phyloP scores from a whole-genome alignment of 1,140 invertebrate species.

The Ips typographus region DNA sequence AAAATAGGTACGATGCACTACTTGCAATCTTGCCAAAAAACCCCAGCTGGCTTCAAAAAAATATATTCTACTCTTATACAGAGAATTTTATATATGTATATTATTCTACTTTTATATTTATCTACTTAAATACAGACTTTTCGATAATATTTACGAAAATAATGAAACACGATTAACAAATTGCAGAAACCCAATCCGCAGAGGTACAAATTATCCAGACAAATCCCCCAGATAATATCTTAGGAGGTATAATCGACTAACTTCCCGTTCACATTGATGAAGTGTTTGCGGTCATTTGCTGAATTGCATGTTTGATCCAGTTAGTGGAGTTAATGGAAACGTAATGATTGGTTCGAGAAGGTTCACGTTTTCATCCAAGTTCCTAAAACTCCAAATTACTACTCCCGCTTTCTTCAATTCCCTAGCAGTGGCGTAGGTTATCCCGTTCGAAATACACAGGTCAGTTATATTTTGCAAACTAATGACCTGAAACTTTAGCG shows the following conservation, averaged over 20 bases:
- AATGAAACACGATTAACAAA: too few species aligned
- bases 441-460: too few species aligned
- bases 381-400: constrained; percentile 28
- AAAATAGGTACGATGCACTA: too few species aligned
- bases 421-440: too few species aligned
- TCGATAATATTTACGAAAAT: too few species aligned
- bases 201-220: constrained; percentile 13
- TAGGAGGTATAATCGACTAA: constrained; percentile 38
- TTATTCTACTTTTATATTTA: too few species aligned
- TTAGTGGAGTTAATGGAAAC: constrained; percentile 47
- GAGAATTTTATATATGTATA: too few species aligned
- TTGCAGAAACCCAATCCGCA: neutral
- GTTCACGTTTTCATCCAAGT: constrained; percentile 32
- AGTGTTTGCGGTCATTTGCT: constrained; percentile 46
- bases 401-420: constrained; percentile 9
- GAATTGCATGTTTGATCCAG: constrained; percentile 48
- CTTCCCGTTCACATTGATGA: constrained; percentile 43
- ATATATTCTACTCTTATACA: too few species aligned
- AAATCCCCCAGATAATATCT: constrained; percentile 30
- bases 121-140: too few species aligned
- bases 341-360: constrained; percentile 42
- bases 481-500: neutral
- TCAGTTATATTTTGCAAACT: too few species aligned
- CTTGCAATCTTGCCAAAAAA: too few species aligned
- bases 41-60: too few species aligned